Conservation (phyloP, 2,888 invertebrate species). For the Torymus aiolomorphi region DNA sequence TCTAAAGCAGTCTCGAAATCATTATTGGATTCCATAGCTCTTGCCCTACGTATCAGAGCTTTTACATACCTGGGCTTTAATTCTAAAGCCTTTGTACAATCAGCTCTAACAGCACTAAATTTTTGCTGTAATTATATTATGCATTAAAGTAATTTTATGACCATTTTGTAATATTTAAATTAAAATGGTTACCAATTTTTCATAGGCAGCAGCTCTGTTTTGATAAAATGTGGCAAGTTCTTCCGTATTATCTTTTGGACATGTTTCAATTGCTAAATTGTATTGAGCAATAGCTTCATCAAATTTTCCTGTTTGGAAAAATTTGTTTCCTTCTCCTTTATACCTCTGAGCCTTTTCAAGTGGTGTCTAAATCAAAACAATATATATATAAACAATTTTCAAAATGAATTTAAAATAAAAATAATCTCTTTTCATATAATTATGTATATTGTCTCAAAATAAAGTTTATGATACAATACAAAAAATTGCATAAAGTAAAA, state of each 20-base stretch:
- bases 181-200: constrained; percentile 82
- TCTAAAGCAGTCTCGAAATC: constrained; percentile 89
- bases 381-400: constrained; percentile 51
- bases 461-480: no score
- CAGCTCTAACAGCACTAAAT: constrained; percentile 89
- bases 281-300: constrained; percentile 94
- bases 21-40: constrained; percentile 87
- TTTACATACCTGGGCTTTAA: constrained; percentile 91
- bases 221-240: constrained; percentile 95
- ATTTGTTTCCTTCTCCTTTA: constrained; percentile 92
- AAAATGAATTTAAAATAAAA: background rate
- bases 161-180: constrained; percentile 1
- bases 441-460: no score
- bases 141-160: constrained; percentile 8
- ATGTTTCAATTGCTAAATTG: constrained; percentile 94
- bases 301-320: constrained; percentile 90
- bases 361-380: constrained; percentile 76
- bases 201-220: constrained; percentile 96
- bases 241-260: constrained; percentile 83
- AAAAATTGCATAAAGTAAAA: no score
- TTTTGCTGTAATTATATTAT: constrained; percentile 78
- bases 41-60: constrained; percentile 89
- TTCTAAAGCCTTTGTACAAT: constrained; percentile 90
- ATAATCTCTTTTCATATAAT: no score
- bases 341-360: constrained; percentile 86